Evolutionary conservation across 2,113 vertebrate species (phyloP).

Genomic region (Rhinopomastus cyanomelas): DNA sequence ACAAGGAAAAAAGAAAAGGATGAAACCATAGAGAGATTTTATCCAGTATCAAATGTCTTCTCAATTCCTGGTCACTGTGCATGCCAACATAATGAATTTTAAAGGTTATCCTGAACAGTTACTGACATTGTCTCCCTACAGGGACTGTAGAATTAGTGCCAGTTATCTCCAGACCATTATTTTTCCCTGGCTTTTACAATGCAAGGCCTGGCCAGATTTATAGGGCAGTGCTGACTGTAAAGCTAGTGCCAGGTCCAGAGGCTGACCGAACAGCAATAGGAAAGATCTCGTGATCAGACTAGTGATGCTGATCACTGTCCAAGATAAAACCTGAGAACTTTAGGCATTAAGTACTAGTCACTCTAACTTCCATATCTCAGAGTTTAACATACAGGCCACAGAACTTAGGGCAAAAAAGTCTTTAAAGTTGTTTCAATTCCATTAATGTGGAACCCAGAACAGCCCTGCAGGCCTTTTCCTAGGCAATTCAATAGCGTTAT

Average conservation of each 20-base stretch:
- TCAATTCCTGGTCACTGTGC: neutral
- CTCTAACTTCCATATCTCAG: neutral
- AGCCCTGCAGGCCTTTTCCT: neutral
- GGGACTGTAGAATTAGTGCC: neutral
- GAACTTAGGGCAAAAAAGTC: neutral
- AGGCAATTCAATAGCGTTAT: neutral
- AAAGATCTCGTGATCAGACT: neutral
- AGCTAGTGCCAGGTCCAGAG: neutral
- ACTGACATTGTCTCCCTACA: neutral
- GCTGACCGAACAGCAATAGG: neutral
- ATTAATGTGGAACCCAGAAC: neutral
- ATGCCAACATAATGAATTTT: neutral
- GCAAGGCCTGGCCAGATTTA: neutral
- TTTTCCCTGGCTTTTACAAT: neutral
- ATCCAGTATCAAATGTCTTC: neutral
- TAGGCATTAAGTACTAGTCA: neutral
- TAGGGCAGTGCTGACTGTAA: neutral
- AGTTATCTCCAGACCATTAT: neutral
- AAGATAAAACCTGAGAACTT: neutral
- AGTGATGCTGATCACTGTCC: neutral
- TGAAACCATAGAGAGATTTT: neutral
- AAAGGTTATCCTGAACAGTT: neutral
- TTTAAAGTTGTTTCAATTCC: neutral
- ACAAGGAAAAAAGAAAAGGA: neutral
- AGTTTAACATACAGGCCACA: neutral